These are phyloP conservation scores for Ceriagrion tenellum DNA, from an alignment of 2,888 invertebrate genomes.

Conservation along the genomic window DNA sequence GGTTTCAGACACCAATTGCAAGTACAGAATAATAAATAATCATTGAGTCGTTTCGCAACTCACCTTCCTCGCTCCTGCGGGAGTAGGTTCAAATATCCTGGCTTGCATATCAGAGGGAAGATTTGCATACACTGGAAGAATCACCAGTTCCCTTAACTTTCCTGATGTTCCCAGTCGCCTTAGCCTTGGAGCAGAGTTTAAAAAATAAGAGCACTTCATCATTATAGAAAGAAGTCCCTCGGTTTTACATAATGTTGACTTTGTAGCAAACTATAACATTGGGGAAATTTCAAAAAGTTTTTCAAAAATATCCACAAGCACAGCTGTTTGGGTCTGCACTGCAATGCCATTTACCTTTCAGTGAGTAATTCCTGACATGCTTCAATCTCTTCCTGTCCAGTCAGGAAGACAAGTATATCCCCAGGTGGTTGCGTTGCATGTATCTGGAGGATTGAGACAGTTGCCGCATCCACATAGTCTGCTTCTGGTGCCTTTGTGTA, in stretches of 20 bases:
- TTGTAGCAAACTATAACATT: too few relatives aligned
- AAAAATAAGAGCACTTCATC: not conserved
- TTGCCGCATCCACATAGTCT: conserved; percentile 98
- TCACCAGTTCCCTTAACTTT: conserved; percentile 94
- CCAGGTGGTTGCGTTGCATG: conserved; percentile 98
- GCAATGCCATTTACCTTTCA: conserved; percentile 79
- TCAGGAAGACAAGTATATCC: conserved; percentile 97
- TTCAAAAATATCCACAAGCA: not conserved
- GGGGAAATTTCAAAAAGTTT: too few relatives aligned
- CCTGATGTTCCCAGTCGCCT: conserved; percentile 89
- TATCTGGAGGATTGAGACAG: conserved; percentile 98
- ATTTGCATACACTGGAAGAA: conserved; percentile 98
- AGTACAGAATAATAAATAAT: too few relatives aligned
- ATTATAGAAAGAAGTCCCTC: too few relatives aligned
- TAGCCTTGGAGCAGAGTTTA: conserved; percentile 80
- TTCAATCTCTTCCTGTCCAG: conserved; percentile 92
- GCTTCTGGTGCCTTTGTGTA: conserved; percentile 99
- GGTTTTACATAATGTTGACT: too few relatives aligned
- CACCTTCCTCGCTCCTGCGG: conserved; percentile 95
- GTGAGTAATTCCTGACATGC: conserved; percentile 93
- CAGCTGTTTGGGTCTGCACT: not conserved
- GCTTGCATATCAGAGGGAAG: conserved; percentile 99
- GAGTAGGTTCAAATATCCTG: conserved; percentile 99
- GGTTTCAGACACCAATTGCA: too few relatives aligned
- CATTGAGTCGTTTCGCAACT: too few relatives aligned